Base-by-base conservation (phyloP, 1,140 invertebrate species). In the Tetramorium alpestre region DNA sequence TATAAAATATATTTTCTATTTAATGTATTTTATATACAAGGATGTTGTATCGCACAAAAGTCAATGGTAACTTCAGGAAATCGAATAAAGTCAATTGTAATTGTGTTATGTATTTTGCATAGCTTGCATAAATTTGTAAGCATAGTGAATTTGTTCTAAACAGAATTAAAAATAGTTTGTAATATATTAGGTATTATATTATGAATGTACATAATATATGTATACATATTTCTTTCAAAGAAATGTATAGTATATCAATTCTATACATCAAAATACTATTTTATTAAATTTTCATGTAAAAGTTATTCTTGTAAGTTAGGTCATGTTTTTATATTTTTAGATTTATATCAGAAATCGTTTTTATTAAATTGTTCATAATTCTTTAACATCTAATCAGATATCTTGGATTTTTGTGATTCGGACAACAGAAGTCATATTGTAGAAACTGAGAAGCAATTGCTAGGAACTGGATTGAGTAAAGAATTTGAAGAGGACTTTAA, bases 331-430 rank as follows among this genome's bases (percentile, higher is more conserved):
- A 22, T 54, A 28, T 62, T 87, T 64, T 76, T 16, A 25, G 4
- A 7, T 85, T 25, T 49, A 16, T 47, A 5, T 0, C 0, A 67
- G 0, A 67, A 44, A 13, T 22, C 22, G 22, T 41, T 67, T 65
- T 69, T 56, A 1, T 25, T 67, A 25, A 25, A 44, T 81, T 75
- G 73, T 56, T 58, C 64, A 41, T 81, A 58, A 73, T 88, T 87
- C 70, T 58, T 92, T 90, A 91, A 90, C 22, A 41, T 85, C 51
- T 86, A 18, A 65, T 80, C 90, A 98, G 97, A 97, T 96, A 92
- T 98, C 87, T 93, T 98, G 88, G 98, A 98, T 95, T 96, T 98
- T 64, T 98, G 98, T 94, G 96, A 98, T 93, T 96, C 96, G 73
- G 96, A 97, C 78, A 97, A 97, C 70, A 96, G 97, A 89, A 96